Evolutionary conservation across 2,797 vertebrate species (phyloP).

Genomic region (Ctenosaura bakeri): DNA sequence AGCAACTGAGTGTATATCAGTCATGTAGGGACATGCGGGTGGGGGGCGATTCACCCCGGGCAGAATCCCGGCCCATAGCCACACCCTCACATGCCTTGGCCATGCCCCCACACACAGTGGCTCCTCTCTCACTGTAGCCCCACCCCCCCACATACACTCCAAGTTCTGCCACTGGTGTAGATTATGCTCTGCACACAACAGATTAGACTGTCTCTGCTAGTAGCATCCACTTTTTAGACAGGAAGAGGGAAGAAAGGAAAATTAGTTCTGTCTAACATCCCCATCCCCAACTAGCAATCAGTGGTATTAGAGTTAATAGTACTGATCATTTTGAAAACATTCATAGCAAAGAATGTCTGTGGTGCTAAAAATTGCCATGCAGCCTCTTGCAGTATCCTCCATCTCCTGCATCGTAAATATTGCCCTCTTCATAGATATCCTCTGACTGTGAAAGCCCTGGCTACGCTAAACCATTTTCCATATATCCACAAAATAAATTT

Average conservation of each 20-base stretch:
- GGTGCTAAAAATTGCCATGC: not conserved
- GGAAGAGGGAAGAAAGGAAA: not conserved
- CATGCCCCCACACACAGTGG: too few species aligned
- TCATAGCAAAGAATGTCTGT: not conserved
- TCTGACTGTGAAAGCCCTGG: not conserved
- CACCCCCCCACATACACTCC: too few species aligned
- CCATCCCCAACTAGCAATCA: not conserved
- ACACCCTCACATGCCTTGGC: too few species aligned
- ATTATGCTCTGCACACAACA: not conserved
- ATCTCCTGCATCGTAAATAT: not conserved
- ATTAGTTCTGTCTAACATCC: not conserved
- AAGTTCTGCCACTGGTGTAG: too few species aligned
- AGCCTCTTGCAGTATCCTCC: not conserved
- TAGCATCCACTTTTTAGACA: not conserved
- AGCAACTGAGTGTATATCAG: not conserved
- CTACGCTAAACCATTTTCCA: not conserved
- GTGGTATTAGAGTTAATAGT: not conserved
- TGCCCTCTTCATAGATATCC: not conserved
- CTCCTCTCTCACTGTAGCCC: too few species aligned
- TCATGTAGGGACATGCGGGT: not conserved
- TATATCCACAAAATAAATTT: not conserved
- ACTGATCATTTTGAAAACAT: not conserved
- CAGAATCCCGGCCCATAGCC: too few species aligned
- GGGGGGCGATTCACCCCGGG: too few species aligned
- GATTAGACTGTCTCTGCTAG: not conserved